phyloP scores from a whole-genome alignment of 2,113 vertebrate genomes.

The Rhodinocichla rosea region DNA sequence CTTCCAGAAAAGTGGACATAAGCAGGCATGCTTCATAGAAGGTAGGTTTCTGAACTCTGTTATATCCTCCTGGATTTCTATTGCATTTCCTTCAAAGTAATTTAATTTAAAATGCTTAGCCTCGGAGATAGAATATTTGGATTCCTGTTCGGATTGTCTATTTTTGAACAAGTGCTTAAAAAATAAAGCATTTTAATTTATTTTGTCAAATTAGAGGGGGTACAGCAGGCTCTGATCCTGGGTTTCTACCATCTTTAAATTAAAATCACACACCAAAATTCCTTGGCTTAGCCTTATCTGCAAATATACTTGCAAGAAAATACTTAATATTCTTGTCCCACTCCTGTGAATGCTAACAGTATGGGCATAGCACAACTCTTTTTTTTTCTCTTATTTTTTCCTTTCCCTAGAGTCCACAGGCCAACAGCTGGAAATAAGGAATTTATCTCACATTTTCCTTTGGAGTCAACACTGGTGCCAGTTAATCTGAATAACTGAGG shows the following conservation, averaged over 20 bases:
- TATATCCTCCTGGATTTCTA: not conserved
- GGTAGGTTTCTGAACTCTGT: not conserved
- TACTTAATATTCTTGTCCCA: not conserved
- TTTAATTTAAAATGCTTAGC: not conserved
- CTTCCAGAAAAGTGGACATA: not conserved
- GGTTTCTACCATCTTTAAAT: not conserved
- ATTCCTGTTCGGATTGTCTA: not conserved
- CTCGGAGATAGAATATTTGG: not conserved
- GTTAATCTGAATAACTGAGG: not conserved
- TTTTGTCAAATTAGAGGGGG: not conserved
- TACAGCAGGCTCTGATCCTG: not conserved
- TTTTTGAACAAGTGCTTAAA: not conserved
- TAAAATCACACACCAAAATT: not conserved
- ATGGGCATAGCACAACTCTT: not conserved
- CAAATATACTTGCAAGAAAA: not conserved
- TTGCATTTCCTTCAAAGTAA: not conserved
- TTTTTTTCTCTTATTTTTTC: not conserved
- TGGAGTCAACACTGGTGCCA: not conserved
- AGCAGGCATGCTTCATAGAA: not conserved
- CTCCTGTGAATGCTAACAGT: not conserved
- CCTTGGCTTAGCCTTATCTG: not conserved
- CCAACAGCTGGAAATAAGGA: not conserved
- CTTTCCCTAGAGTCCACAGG: not conserved
- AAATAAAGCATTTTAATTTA: not conserved
- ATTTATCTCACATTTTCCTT: not conserved